These are phyloP conservation scores for Panurus biarmicus DNA, from an alignment of 2,113 vertebrate species.

Conservation along the genomic window DNA sequence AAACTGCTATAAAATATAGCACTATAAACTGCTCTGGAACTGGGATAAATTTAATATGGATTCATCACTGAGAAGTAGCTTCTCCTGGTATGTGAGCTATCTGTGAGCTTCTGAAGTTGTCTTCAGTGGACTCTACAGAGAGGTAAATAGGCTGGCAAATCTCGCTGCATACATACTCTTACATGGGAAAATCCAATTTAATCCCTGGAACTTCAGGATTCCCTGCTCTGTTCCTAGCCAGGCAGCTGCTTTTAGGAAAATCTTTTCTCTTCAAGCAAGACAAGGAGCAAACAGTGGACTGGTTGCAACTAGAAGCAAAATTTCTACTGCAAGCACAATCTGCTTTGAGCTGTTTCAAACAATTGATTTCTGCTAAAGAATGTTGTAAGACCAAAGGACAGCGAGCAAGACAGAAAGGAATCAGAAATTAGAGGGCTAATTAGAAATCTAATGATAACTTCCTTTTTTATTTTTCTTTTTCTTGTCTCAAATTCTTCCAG, in stretches of 20 bases:
- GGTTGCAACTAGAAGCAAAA: not conserved
- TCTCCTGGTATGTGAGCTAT: not conserved
- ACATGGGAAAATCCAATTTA: conserved; percentile 11
- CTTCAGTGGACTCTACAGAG: not conserved
- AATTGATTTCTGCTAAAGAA: not conserved
- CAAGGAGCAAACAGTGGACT: not conserved
- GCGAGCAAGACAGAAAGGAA: not conserved
- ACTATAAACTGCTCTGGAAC: not conserved
- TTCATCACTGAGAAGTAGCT: not conserved
- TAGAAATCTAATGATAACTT: not conserved
- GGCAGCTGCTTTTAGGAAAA: not conserved
- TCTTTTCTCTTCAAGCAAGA: not conserved
- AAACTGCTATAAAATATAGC: not conserved
- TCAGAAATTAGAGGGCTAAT: not conserved
- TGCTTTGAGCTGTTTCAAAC: not conserved
- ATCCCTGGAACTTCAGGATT: not conserved
- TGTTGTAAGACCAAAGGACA: not conserved
- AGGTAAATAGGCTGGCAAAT: not conserved
- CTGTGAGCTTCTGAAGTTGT: not conserved
- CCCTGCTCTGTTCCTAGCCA: not conserved
- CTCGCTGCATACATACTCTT: not conserved
- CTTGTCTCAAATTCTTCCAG: not conserved
- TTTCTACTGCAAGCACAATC: not conserved
- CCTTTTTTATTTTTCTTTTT: too few species aligned
- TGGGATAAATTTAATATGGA: conserved; percentile 20